Percentiles rank a stretch among this genome's conserved stretches.
Evolutionary conservation across 2,797 vertebrate genomes (phyloP).

Genomic region (Sciurus carolinensis): DNA sequence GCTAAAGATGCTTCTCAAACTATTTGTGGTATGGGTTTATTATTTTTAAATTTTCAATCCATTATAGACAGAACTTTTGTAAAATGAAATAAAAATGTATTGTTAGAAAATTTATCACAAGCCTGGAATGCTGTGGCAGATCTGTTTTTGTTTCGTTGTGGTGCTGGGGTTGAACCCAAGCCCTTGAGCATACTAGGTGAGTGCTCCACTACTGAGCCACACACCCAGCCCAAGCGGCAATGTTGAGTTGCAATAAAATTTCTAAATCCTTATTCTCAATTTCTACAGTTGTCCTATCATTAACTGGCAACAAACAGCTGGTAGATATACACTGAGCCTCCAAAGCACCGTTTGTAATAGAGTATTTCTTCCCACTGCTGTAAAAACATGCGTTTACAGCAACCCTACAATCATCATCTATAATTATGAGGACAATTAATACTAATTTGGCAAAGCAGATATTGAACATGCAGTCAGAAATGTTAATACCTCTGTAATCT

Average conservation of each 20-base stretch:
- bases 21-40: neutral
- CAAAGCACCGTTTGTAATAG: conserved; percentile 6
- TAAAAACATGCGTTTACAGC: neutral
- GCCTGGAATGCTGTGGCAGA: neutral
- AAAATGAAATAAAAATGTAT: conserved; percentile 49
- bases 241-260: neutral
- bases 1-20: conserved; percentile 40
- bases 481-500: neutral
- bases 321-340: neutral
- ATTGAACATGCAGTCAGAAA: neutral
- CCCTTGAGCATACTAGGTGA: neutral
- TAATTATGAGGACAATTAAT: neutral
- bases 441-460: conserved; percentile 19
- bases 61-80: conserved; percentile 18
- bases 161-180: neutral
- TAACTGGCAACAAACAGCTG: neutral
- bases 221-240: neutral
- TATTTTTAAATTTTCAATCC: neutral
- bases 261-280: neutral
- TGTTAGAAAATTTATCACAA: neutral
- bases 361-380: neutral
- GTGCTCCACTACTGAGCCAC: neutral
- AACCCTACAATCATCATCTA: neutral
- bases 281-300: neutral
- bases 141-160: neutral